Percentiles rank a stretch among this genome's conserved stretches.
Conservation (phyloP, 2,888 invertebrate species). For the Nemurella pictetii region DNA sequence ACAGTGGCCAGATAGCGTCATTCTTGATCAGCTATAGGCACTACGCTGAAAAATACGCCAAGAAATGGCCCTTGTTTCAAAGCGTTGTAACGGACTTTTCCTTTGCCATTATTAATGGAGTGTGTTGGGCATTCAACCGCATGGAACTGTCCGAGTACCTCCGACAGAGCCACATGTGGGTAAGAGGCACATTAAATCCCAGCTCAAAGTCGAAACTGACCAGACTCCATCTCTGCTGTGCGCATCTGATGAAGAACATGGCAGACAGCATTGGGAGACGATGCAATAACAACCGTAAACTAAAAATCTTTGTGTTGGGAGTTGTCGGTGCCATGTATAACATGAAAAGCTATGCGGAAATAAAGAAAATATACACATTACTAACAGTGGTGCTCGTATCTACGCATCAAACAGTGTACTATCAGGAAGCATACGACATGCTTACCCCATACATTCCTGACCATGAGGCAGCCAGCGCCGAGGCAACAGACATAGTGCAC, state of each 20-base stretch:
- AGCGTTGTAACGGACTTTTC: conserved; percentile 5
- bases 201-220: neutral
- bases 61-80: neutral
- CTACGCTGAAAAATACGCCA: neutral
- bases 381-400: neutral
- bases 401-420: neutral
- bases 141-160: neutral
- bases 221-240: neutral
- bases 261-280: neutral
- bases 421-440: neutral
- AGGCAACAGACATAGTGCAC: neutral
- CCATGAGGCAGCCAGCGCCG: neutral
- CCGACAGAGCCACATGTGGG: neutral
- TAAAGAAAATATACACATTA: neutral
- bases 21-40: neutral
- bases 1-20: neutral
- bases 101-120: conserved; percentile 7
- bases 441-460: neutral
- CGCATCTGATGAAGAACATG: conserved; percentile 12
- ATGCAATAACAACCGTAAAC: neutral
- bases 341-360: neutral
- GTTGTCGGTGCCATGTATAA: neutral
- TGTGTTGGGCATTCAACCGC: neutral
- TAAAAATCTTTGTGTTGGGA: neutral
- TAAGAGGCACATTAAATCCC: neutral